Evolutionary conservation across 2,113 vertebrate species (phyloP), one percentile per base, ranked within the genome.

Genomic region (Lophotis ruficrista): DNA sequence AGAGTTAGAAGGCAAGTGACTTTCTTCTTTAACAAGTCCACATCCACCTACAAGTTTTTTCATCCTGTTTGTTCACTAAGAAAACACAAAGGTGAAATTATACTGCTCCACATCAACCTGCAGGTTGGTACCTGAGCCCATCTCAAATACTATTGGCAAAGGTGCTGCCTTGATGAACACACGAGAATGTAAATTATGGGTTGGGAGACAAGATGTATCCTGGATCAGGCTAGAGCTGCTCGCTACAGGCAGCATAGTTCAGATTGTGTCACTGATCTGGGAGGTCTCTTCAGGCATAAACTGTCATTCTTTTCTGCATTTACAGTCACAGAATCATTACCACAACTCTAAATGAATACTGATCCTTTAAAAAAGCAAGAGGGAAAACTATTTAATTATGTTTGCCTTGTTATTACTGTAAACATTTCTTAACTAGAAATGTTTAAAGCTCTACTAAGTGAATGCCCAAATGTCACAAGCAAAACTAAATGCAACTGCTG

Each of bases 401-500:
- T 83, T 81, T 84, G 48, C 33, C 10, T 17, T 38, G 38, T 86
- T 75, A 27, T 64, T 45, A 68, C 56, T 28, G 25, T 66, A 94
- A 95, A 71, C 20, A 75, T 92, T 90, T 86, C 50, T 57, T 71
- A 83, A 54, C 16, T 64, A 38, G n/a, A 68, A 83, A 45, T 31
- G 33, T 50, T 92, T 64, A 83, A 73, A 86, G 23, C 33, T 60
- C 43, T 82, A 41, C 17, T 38, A 73, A 82, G 33, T 35, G 45
- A 93, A 60, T 75, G 64, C 23, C 50, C 83, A 71, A 81, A 93
- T 68, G 80, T 80, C 79, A 90, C 51, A 78, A 77, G 35, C 21
- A 78, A 88, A 88, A 71, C 60, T 56, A 84, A 96, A 83, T 21
- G 35, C 16, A 38, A 20, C 45, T 56, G 56, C 35, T 90, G 86